phyloP scores from a whole-genome alignment of 30 jellyfish, hydroid and myxozoan species.

The Rhopilema esculentum region DNA sequence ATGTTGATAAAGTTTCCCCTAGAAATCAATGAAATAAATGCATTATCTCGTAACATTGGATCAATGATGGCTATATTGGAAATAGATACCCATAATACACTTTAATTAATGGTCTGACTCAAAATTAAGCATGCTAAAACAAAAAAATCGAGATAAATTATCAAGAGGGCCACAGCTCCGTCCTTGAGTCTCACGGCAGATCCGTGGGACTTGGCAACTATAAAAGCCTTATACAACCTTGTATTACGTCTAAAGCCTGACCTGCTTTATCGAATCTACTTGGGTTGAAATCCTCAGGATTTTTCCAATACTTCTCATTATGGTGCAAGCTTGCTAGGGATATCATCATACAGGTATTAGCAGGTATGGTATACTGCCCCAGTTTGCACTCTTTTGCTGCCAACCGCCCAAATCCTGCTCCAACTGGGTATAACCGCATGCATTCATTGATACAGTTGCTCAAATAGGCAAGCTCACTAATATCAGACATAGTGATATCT shows the following conservation, averaged over 20 bases:
- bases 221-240: not conserved
- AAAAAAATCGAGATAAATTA: too few species aligned
- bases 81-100: too few species aligned
- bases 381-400: slow-evolving; percentile 27
- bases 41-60: too few species aligned
- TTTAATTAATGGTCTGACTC: too few species aligned
- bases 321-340: slow-evolving; percentile 34
- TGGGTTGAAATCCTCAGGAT: slow-evolving; percentile 50
- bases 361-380: slow-evolving; percentile 57
- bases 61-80: too few species aligned
- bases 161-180: too few species aligned
- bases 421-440: slow-evolving; percentile 52
- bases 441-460: slow-evolving; percentile 55
- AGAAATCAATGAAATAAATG: too few species aligned
- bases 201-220: not conserved
- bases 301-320: slow-evolving; percentile 43
- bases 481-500: slow-evolving; percentile 22
- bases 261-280: slow-evolving; percentile 14
- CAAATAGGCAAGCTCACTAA: slow-evolving; percentile 13
- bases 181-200: not conserved
- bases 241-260: not conserved
- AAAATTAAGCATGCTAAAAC: too few species aligned
- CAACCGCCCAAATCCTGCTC: slow-evolving; percentile 5
- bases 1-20: too few species aligned
- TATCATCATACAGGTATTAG: slow-evolving; percentile 1